A percentile compares a stretch with the other conserved stretches of the same genome.
Conservation (phyloP, 2,888 invertebrate genomes). For the Omphaloscelis lunosa region DNA sequence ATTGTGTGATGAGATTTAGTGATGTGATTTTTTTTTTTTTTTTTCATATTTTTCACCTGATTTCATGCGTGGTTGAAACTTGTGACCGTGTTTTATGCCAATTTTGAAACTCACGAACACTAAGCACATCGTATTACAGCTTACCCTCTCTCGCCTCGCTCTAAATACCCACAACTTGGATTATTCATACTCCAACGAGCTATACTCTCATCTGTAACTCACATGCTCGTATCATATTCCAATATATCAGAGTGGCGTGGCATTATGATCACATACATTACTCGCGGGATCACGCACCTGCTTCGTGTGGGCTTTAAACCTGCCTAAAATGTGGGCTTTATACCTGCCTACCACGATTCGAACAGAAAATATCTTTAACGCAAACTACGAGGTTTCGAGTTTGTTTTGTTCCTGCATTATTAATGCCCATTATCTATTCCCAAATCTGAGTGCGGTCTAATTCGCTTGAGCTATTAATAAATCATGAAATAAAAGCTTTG, state of each 20-base stretch:
- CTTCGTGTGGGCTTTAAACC: constrained; percentile 17
- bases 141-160: background rate
- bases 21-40: background rate
- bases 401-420: constrained; percentile 45
- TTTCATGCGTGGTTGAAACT: background rate
- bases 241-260: constrained; percentile 70
- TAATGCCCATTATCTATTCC: constrained; percentile 55
- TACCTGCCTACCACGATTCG: background rate
- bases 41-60: background rate
- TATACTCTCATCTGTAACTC: constrained; percentile 51
- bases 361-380: constrained; percentile 18
- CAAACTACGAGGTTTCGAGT: constrained; percentile 29
- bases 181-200: constrained; percentile 40
- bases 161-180: constrained; percentile 21
- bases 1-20: background rate
- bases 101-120: background rate
- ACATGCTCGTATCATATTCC: constrained; percentile 66
- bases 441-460: constrained; percentile 44
- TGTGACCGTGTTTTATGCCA: background rate
- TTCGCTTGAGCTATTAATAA: constrained; percentile 51
- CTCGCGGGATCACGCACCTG: constrained; percentile 64
- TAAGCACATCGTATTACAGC: background rate
- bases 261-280: constrained; percentile 61
- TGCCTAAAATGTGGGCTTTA: too few species aligned
- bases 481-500: constrained; percentile 56